phyloP scores from a whole-genome alignment of 2,888 invertebrate genomes.

The Omphaloscelis lunosa region DNA sequence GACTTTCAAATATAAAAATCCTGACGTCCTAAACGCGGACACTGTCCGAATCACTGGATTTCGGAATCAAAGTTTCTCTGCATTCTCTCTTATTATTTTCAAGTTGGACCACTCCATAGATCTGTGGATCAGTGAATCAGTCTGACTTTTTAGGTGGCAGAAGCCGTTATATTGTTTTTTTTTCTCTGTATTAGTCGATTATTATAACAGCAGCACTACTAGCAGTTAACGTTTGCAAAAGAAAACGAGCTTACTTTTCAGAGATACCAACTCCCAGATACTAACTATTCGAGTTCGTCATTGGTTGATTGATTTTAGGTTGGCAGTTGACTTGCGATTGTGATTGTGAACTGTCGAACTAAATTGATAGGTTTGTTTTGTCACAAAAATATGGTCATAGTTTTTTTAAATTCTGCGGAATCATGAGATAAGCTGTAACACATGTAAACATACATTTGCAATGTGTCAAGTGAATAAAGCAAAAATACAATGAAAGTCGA shows the following conservation, averaged over 20 bases:
- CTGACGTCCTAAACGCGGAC: no score
- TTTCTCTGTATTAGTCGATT: conserved; percentile 42
- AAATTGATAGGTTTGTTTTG: conserved; percentile 87
- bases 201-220: background rate
- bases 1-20: background rate
- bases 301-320: conserved; percentile 68
- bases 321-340: conserved; percentile 72
- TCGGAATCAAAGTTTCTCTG: background rate
- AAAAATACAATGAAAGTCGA: conserved; percentile 69
- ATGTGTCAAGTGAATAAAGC: conserved; percentile 70
- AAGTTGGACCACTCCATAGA: background rate
- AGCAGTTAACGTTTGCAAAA: conserved; percentile 21
- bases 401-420: conserved; percentile 76
- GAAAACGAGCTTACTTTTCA: conserved; percentile 23
- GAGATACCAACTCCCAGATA: conserved; percentile 48
- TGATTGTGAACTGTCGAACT: conserved; percentile 77
- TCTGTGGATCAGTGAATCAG: no score
- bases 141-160: background rate
- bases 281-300: conserved; percentile 51
- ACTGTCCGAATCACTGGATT: background rate
- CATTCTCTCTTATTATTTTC: background rate
- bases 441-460: conserved; percentile 66
- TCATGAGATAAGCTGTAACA: conserved; percentile 78
- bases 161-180: background rate
- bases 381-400: conserved; percentile 77